These are phyloP conservation scores for Hyperoplus lanceolatus DNA, from an alignment of 2,797 vertebrate species.

Conservation along the genomic window DNA sequence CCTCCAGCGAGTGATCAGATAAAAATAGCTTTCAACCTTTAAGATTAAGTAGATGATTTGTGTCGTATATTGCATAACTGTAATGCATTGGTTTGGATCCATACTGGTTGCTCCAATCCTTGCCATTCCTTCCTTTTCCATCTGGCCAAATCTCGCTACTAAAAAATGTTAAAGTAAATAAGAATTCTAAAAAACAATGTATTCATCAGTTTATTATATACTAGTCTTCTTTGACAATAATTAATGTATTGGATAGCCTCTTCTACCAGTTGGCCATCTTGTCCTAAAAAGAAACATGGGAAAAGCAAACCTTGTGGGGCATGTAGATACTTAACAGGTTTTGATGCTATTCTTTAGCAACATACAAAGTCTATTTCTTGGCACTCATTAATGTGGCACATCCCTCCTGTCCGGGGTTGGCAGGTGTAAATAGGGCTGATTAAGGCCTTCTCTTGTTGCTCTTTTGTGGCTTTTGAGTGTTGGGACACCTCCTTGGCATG, in stretches of 20 bases:
- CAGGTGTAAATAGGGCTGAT: constrained; percentile 65
- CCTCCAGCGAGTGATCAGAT: not conserved
- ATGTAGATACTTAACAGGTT: not conserved
- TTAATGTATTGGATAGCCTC: not conserved
- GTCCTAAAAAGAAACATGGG: not conserved
- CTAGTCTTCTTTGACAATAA: not conserved
- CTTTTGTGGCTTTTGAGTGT: constrained; percentile 62
- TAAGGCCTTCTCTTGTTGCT: constrained; percentile 55
- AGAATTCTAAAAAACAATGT: not conserved
- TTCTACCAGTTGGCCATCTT: not conserved
- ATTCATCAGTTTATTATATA: not conserved
- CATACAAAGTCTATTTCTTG: constrained; percentile 42
- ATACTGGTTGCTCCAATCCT: no score
- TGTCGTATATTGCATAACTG: not conserved
- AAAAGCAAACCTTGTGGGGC: constrained; percentile 25
- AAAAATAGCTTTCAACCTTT: not conserved
- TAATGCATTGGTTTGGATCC: not conserved
- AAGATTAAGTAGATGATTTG: not conserved
- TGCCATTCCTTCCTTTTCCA: no score
- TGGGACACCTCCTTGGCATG: constrained; percentile 69
- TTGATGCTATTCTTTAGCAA: constrained; percentile 39
- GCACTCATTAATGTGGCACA: constrained; percentile 12
- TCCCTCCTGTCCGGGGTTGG: constrained; percentile 52
- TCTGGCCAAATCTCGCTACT: no score
- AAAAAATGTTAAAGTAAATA: no score